Base-by-base conservation (phyloP, 2,113 vertebrate genomes). In the Oncorhynchus mykiss region DNA sequence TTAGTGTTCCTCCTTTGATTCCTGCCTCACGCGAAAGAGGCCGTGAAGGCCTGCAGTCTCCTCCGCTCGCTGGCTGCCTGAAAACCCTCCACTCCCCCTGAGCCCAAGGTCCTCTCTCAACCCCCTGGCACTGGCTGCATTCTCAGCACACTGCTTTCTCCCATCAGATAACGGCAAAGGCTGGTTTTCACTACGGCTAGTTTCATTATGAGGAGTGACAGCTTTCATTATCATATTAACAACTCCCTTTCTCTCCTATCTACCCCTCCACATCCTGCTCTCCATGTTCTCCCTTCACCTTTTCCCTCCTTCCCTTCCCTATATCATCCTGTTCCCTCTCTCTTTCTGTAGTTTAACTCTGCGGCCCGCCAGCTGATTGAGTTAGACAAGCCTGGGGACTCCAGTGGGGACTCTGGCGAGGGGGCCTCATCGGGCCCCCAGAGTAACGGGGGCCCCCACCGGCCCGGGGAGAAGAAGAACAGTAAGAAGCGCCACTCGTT, bases 401-500 rank as follows among this genome's bases (percentile, higher is more conserved):
- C 93, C 64, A 91, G 89, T 7, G 81, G 83, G 11, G 96, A 96
- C 31, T 92, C 93, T 6, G 94, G 94, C 65, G 97, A 98, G 91
- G 95, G 97, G 71, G 86, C 94, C 71, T 94, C 95, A 25, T 94
- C 93, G 0, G 89, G 92, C 72, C 87, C 92, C 79, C 96, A 95
- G 81, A 93, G 88, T 93, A 95, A 91, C 16, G 93, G 94, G 34
- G 89, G 88, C 65, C 92, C 95, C 83, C 97, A 96, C 90, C 93
- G 94, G 74, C 83, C 88, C 0, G 96, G 96, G 51, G 93, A 95
- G 67, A 99, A 99, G 94, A 99, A 99, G 94, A 99, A 98, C 93
- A 97, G 95, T 92, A 97, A 96, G 94, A 99, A 99, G 87, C 93
- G 97, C 0, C 97, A 99, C 92, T 99, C 97, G 68, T 99, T 99